Evolutionary conservation across 2,113 vertebrate species (phyloP).

Genomic region (Heteronetta atricapilla): DNA sequence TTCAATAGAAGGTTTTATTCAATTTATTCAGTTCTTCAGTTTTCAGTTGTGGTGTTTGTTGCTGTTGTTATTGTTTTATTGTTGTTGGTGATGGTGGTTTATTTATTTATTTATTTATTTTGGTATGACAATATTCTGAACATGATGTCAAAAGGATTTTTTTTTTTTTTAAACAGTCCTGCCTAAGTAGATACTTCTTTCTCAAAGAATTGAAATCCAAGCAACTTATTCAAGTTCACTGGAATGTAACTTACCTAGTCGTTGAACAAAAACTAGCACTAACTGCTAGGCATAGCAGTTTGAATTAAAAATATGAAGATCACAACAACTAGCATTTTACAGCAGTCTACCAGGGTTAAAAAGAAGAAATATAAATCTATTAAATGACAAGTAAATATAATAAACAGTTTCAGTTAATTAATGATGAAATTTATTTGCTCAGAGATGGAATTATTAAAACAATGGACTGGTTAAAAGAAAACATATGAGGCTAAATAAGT

Average conservation of each 20-base stretch:
- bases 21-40: neutral
- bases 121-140: neutral
- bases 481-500: neutral
- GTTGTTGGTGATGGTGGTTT: fast-evolving
- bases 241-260: neutral
- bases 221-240: neutral
- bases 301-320: neutral
- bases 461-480: neutral
- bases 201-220: neutral
- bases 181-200: neutral
- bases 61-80: too few relatives aligned
- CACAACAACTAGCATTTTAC: neutral
- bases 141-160: neutral
- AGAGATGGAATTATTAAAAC: neutral
- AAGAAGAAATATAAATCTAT: neutral
- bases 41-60: neutral
- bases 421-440: neutral
- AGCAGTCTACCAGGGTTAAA: neutral
- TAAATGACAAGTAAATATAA: neutral
- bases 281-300: neutral
- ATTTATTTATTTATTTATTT: neutral
- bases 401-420: neutral
- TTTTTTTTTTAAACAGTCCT: neutral
- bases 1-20: neutral
- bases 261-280: neutral